Evolutionary conservation across 2,888 invertebrate genomes (phyloP).

Genomic region (Drosophila parthenogenetica): DNA sequence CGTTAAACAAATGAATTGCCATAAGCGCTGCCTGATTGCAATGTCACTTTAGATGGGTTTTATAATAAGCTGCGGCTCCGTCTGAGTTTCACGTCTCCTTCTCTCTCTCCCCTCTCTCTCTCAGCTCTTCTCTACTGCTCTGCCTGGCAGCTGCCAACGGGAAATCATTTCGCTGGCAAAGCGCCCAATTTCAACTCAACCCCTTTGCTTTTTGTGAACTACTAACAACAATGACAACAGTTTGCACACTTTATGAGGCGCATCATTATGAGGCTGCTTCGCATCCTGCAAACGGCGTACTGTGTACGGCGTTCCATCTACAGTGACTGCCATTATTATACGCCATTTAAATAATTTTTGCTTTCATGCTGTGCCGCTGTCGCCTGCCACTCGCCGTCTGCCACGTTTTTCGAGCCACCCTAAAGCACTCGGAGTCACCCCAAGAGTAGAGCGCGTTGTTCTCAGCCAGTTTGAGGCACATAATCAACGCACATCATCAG

Average conservation of each 20-base stretch:
- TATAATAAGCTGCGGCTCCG: constrained; percentile 69
- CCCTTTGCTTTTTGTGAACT: constrained; percentile 27
- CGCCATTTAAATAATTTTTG: constrained; percentile 84
- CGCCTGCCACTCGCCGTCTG: constrained; percentile 63
- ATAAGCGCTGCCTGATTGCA: constrained; percentile 82
- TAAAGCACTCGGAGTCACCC: constrained; percentile 33
- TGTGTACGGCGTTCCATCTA: constrained; percentile 19
- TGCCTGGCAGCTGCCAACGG: constrained; percentile 52
- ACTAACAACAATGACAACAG: constrained; percentile 65
- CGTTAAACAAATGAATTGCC: constrained; percentile 85
- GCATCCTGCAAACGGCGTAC: constrained; percentile 60
- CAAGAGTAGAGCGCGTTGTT: constrained; percentile 18
- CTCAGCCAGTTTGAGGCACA: constrained; percentile 64
- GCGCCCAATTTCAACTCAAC: constrained; percentile 33
- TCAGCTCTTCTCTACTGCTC: constrained; percentile 1
- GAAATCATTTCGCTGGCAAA: constrained; percentile 34
- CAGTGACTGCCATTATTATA: constrained; percentile 83
- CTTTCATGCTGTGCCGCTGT: constrained; percentile 74
- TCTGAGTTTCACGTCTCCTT: not conserved
- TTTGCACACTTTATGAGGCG: constrained; percentile 83
- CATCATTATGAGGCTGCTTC: constrained; percentile 82
- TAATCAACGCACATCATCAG: constrained; percentile 84
- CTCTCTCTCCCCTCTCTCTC: constrained; percentile 13
- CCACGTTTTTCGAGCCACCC: constrained; percentile 57
- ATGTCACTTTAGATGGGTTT: constrained; percentile 77